A percentile compares a stretch with the other conserved stretches of the same genome.
These are phyloP conservation scores for Drosophila serrata DNA, from an alignment of 1,140 invertebrate genomes.

Conservation along the genomic window DNA sequence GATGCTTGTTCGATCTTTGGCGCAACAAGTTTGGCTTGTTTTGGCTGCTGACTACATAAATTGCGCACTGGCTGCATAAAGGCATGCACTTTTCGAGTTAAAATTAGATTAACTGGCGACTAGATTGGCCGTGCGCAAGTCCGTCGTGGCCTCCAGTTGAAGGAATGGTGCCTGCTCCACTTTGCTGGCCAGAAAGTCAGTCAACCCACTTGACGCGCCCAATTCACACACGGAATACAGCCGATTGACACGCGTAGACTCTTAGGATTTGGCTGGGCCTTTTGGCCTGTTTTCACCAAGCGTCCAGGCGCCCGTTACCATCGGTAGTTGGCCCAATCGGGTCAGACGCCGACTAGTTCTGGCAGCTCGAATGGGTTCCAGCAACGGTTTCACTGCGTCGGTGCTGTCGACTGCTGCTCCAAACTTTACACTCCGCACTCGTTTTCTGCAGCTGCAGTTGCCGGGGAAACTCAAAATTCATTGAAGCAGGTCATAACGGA, in stretches of 20 bases:
- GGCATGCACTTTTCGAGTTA: constrained; percentile 70
- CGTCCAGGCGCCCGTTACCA: constrained; percentile 59
- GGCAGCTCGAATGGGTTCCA: constrained; percentile 45
- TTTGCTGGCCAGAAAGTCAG: constrained; percentile 22
- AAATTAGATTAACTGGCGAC: constrained; percentile 75
- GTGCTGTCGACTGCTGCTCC: constrained; percentile 35
- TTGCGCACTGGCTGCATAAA: constrained; percentile 14
- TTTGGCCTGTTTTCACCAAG: constrained; percentile 45
- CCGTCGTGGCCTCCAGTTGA: constrained; percentile 6
- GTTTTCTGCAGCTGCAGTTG: constrained; percentile 23
- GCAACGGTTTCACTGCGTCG: constrained; percentile 58
- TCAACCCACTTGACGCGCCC: constrained; percentile 12
- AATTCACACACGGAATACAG: neutral
- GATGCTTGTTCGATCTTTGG: constrained; percentile 51
- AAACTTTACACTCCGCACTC: constrained; percentile 23
- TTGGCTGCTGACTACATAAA: constrained; percentile 31
- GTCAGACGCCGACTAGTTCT: constrained; percentile 38
- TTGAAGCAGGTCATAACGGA: constrained; percentile 70
- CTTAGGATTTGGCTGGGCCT: constrained; percentile 2
- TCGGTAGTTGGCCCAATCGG: constrained; percentile 44
- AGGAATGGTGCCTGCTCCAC: constrained; percentile 28
- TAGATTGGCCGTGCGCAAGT: constrained; percentile 22
- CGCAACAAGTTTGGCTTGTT: constrained; percentile 73
- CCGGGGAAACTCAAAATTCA: constrained; percentile 34
- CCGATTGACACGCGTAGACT: constrained; percentile 52